Evolutionary conservation across 2,888 invertebrate genomes (phyloP), one percentile per base, ranked within the genome.

Genomic region (Unio pictorum): DNA sequence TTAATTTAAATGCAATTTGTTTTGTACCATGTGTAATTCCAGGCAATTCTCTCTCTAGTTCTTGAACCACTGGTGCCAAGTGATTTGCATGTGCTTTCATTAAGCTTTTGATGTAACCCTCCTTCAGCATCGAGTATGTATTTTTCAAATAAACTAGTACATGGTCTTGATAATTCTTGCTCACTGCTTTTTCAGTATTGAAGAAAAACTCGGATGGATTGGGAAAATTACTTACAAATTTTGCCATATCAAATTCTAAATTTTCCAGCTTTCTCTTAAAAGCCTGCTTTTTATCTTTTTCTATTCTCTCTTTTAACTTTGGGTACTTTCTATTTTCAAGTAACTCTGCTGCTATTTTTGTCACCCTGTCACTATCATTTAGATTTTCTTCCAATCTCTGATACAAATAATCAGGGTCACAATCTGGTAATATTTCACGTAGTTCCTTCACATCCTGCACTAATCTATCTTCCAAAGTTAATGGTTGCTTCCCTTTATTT

Each of bases 351-450:
- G 86, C 84, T 45, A 88, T 66, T 20, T 76, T 78, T 67, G 78
- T 75, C n/a, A 83, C 78, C 45, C 85, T 75, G 17, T 85, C 80
- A 30, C 71, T 64, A n/a, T 77, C 77, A 66, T 79, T 66, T 26
- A 75, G 66, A 57, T 66, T 71, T 15, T 69, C 64, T 66, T 83
- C 81, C 34, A 88, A 73, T 62, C 79, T 73, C 45, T 86, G 77
- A 73, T 76, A 85, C 20, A 88, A 64, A 75, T 82, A 87, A 69
- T 86, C 86, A 18, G 86, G 87, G 74, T 88, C 87, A 81, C 87
- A 87, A 64, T 87, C 87, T 23, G 85, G 84, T 70, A 87, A 87
- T 62, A 88, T 80, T 57, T 79, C 80, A 67, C 71, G 74, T 26
- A 88, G 70, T 28, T 78, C 81, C 20, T 84, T 81, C 34, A 87